Conservation (phyloP, 2,797 vertebrate genomes). For the Gallirallus australis region DNA sequence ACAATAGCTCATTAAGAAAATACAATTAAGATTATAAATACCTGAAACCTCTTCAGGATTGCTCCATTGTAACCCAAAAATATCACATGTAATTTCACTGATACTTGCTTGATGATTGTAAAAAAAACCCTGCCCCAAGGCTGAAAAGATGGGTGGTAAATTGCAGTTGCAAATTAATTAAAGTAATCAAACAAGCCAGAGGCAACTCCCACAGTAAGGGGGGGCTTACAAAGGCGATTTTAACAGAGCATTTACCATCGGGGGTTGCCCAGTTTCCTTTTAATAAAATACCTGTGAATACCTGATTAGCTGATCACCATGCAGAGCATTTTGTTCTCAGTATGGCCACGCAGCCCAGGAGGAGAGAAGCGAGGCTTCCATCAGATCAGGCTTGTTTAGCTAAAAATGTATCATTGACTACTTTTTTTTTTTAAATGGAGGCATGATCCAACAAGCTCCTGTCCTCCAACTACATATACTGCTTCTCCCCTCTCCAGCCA, state of each 20-base stretch:
- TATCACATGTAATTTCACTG: slow-evolving; percentile 15
- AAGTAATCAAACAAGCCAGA: slow-evolving; percentile 47
- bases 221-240: slow-evolving; percentile 24
- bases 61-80: slow-evolving; percentile 26
- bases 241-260: slow-evolving; percentile 34
- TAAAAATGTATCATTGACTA: slow-evolving; percentile 26
- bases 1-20: slow-evolving; percentile 40
- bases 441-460: slow-evolving; percentile 9
- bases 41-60: neutral
- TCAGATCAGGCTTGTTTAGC: slow-evolving; percentile 17
- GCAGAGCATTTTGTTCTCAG: slow-evolving; percentile 12
- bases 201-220: slow-evolving; percentile 32
- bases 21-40: neutral
- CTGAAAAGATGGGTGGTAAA: slow-evolving; percentile 36
- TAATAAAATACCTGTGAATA: slow-evolving; percentile 49
- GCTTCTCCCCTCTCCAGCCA: neutral
- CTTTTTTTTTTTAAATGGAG: neutral
- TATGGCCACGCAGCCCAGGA: neutral
- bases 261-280: slow-evolving; percentile 10
- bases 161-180: slow-evolving; percentile 62
- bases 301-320: slow-evolving; percentile 44
- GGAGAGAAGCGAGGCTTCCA: slow-evolving; percentile 21
- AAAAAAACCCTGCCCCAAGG: neutral
- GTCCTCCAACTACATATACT: neutral
- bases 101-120: neutral